These are phyloP conservation scores for Paramormyrops kingsleyae DNA, from an alignment of 2,113 vertebrate genomes.

Conservation along the genomic window DNA sequence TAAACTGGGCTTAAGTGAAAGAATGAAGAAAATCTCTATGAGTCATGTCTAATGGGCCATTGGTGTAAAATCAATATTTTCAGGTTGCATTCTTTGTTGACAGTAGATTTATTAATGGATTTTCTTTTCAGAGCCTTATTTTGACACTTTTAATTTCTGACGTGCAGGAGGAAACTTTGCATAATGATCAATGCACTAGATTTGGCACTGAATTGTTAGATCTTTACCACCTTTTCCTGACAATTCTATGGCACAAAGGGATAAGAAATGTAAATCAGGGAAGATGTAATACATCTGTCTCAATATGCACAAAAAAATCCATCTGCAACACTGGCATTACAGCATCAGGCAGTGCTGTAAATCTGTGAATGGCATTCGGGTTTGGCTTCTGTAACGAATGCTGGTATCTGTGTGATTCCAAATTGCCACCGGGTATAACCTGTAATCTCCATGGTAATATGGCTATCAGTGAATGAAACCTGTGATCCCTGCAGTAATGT, in stretches of 20 bases:
- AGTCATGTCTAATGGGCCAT: slow-evolving; percentile 45
- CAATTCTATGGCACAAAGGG: background rate
- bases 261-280: background rate
- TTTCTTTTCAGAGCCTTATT: background rate
- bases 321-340: background rate
- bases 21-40: slow-evolving; percentile 31
- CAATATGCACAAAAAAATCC: background rate
- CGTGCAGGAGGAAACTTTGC: background rate
- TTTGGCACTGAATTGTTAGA: background rate
- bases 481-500: background rate
- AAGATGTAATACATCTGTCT: background rate
- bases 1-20: slow-evolving; percentile 32
- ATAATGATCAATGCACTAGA: background rate
- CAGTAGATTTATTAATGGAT: slow-evolving; percentile 17
- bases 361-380: background rate
- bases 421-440: background rate
- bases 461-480: background rate
- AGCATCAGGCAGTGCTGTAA: background rate
- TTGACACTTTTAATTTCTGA: background rate
- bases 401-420: background rate
- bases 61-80: slow-evolving; percentile 40
- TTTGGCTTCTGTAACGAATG: background rate
- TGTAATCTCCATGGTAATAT: slow-evolving; percentile 9
- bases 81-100: slow-evolving; percentile 34
- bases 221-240: background rate